Conservation (phyloP, 1,140 invertebrate genomes). For the Steinernema feltiae region DNA sequence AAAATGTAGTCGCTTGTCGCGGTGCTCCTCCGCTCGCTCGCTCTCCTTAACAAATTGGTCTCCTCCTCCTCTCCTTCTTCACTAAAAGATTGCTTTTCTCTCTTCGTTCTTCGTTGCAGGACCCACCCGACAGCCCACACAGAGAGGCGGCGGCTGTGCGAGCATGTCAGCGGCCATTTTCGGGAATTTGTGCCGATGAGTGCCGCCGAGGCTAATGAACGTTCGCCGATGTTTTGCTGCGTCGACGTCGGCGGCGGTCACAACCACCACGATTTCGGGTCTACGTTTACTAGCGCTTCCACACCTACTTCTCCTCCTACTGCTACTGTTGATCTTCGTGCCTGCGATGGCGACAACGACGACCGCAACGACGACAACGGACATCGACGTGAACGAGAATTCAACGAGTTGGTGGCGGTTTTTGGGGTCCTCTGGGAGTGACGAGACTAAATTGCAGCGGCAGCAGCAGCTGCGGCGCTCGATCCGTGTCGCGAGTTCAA, state of each 20-base stretch:
- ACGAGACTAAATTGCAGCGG: neutral
- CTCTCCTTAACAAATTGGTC: neutral
- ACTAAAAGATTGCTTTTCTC: neutral
- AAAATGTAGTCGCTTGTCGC: conserved; percentile 10
- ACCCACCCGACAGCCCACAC: neutral
- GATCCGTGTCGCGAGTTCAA: neutral
- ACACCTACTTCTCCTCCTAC: neutral
- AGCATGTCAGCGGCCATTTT: neutral
- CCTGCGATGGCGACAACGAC: neutral
- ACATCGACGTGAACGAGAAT: neutral
- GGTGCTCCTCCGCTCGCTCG: neutral
- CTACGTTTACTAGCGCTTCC: too few species aligned
- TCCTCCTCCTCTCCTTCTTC: too few species aligned
- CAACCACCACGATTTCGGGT: neutral
- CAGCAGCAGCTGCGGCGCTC: neutral
- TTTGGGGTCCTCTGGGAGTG: neutral
- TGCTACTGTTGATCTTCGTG: neutral
- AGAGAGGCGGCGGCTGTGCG: neutral
- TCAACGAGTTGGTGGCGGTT: too few species aligned
- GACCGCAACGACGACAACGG: neutral
- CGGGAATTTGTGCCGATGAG: neutral
- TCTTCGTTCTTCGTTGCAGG: neutral
- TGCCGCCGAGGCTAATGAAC: conserved; percentile 9
- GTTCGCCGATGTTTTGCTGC: neutral
- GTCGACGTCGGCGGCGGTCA: neutral